These are phyloP conservation scores for Dysidea cf. avara DNA, from an alignment of 37 sponge, comb jelly and placozoan genomes.

Conservation along the genomic window DNA sequence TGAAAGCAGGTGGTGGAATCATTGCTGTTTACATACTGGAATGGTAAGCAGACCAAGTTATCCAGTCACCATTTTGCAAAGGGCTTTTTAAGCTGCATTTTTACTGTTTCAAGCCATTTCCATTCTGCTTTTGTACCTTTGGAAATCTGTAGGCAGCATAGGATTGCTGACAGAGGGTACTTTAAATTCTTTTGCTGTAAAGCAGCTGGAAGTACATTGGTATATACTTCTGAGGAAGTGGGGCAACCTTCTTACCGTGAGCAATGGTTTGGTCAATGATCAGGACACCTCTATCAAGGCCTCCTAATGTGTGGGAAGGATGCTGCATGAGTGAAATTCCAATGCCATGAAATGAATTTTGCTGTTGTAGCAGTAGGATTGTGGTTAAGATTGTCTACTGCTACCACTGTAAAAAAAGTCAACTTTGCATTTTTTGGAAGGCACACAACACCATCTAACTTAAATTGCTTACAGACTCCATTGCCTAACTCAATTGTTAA, in stretches of 20 bases:
- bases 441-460: constrained; percentile 8
- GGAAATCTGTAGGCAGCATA: too few species aligned
- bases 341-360: constrained; percentile 28
- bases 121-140: too few species aligned
- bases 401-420: constrained; percentile 6
- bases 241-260: neutral
- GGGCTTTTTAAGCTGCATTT: too few species aligned
- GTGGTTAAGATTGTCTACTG: constrained; percentile 27
- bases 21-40: too few species aligned
- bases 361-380: constrained; percentile 16
- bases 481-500: constrained; percentile 21
- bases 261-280: neutral
- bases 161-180: too few species aligned
- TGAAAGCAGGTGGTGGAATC: too few species aligned
- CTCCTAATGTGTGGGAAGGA: constrained; percentile 5
- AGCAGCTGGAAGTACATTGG: neutral
- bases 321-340: constrained; percentile 32
- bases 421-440: constrained; percentile 6
- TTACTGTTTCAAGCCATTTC: too few species aligned
- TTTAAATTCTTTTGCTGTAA: neutral
- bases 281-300: neutral
- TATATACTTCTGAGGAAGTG: neutral
- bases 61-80: too few species aligned
- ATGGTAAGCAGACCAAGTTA: too few species aligned
- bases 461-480: constrained; percentile 15